Conservation (phyloP, 2,113 vertebrate species). For the Pongo abelii region DNA sequence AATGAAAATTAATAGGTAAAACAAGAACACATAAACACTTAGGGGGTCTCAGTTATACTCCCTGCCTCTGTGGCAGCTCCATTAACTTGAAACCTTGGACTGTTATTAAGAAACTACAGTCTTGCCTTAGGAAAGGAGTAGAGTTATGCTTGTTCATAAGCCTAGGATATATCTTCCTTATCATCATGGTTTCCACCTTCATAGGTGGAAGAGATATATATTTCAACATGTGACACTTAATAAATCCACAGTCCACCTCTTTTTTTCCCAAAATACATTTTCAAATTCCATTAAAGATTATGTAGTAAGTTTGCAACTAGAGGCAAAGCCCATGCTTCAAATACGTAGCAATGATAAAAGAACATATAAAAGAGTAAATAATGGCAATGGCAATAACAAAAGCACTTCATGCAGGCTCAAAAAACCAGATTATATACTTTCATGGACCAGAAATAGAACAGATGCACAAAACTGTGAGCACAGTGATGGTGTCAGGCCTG, state of each 20-base stretch:
- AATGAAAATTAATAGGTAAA: slow-evolving; percentile 78
- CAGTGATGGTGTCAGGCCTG: background rate
- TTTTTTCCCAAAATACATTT: slow-evolving; percentile 23
- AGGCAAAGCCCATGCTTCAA: background rate
- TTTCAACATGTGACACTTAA: background rate
- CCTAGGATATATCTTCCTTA: background rate
- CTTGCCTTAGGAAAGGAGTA: slow-evolving; percentile 46
- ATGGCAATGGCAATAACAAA: background rate
- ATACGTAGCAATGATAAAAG: background rate
- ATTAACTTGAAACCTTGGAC: slow-evolving; percentile 46
- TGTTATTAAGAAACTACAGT: slow-evolving; percentile 49
- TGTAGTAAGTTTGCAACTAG: background rate
- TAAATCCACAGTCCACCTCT: background rate
- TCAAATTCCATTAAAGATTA: background rate
- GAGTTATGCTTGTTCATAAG: background rate
- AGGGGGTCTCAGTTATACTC: slow-evolving; percentile 35
- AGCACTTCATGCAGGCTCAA: background rate
- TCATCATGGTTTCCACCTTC: background rate
- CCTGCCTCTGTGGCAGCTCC: background rate
- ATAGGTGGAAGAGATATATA: background rate
- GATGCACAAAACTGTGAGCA: background rate
- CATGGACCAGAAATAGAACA: background rate
- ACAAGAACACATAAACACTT: slow-evolving; percentile 39
- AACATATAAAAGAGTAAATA: background rate
- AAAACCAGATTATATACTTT: background rate